Evolutionary conservation across 1,140 invertebrate species (phyloP), one percentile per base, ranked within the genome.

Genomic region (Lutraria rhynchaena): DNA sequence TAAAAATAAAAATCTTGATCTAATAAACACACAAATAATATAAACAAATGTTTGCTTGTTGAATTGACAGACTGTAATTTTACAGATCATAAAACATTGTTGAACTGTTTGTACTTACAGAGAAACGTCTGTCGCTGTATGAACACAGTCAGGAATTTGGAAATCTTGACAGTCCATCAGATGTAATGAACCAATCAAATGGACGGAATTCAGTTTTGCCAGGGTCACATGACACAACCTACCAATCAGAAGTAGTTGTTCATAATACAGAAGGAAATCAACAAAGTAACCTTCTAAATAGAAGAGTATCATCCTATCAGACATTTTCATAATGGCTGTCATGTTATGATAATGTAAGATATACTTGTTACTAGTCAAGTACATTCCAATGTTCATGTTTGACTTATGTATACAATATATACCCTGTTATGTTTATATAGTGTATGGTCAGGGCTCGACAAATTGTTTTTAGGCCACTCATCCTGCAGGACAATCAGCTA

Each of bases 191-290:
- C 22, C 13, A 49, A 46, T 9, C 31, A 22, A 1, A 41, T 33
- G 0, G 3, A 13, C 13, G 3, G 9, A 41, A 67, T 67, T 65
- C 61, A 1, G 24, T 9, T 55, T 3, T 55, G 19, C 24, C 5
- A 9, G 41, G n/a, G 19, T 67, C 63, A 67, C 63, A 49, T 51
- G 63, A 67, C 41, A 46, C 63, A 19, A 41, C 63, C 27, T 31
- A 67, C 63, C 63, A 67, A 67, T 51, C 63, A 49, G 63, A 19
- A 55, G 37, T 15, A 7, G 37, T 15, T 15, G 15, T 7, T 41
- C 37, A 41, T 41, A 41, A n/a, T n/a, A n/a, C n/a, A n/a, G n/a
- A n/a, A n/a, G n/a, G n/a, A n/a, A n/a, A n/a, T n/a, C n/a, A n/a
- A n/a, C n/a, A n/a, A n/a, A n/a, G n/a, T n/a, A n/a, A n/a, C n/a